Base-by-base conservation (phyloP, 2,797 vertebrate genomes). In the Xyrichtys novacula region DNA sequence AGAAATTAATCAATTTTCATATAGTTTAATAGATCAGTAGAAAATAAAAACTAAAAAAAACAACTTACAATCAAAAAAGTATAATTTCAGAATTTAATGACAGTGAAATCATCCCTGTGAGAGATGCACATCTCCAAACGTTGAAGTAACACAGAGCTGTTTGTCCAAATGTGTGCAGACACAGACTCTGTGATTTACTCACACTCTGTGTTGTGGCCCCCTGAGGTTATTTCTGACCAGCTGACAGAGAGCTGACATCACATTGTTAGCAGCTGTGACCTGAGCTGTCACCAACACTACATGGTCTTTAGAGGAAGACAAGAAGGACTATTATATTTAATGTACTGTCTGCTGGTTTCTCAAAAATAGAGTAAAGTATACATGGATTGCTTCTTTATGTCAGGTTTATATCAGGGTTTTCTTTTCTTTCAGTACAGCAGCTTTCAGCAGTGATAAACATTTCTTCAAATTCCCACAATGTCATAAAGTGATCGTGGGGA, bases 231-330 rank as follows among this genome's bases (percentile, higher is more conserved):
- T 31, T 34, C n/a, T 20, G 47, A 50, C 22, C 42, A 61, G 14
- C 38, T 70, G 53, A 69, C 25, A 54, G 4, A 58, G 9, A 42
- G 26, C 44, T 59, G 10, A 43, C 28, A 29, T 49, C 28, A 58
- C 10, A 15, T 3, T 63, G 15, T 20, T 32, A 47, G 47, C 55
- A 65, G 44, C 47, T 64, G 49, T 47, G 39, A 43, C n/a, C 26
- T 17, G 0, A 48, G 25, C 20, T 1, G 10, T 6, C 16, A 7
- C 25, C 42, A 16, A 6, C 25, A 58, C 11, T 20, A 46, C 74
- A 69, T 56, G 16, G 28, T 40, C 16, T 29, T 36, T 50, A 8
- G n/a, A 23, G 42, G 47, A 28, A 22, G 28, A 53, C 25, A 38
- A 59, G 47, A 19, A 23, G 19, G 0, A 32, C 22, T 3, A 32